These are phyloP conservation scores for Thera obeliscata DNA, from an alignment of 2,888 invertebrate genomes.

Conservation along the genomic window DNA sequence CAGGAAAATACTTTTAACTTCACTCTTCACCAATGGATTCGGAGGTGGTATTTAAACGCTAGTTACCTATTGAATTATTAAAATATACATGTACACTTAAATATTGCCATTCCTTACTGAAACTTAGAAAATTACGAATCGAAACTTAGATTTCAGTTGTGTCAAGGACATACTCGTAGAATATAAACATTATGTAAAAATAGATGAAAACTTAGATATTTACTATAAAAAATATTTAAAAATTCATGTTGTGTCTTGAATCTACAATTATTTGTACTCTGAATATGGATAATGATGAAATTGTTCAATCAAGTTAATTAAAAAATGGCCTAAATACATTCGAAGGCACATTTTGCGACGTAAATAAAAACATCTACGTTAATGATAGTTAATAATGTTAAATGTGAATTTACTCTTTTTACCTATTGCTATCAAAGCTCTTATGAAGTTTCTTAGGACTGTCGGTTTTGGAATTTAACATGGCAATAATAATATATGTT, in stretches of 20 bases:
- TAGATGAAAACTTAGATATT: constrained; percentile 28
- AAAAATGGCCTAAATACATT: constrained; percentile 31
- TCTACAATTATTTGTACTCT: constrained; percentile 15
- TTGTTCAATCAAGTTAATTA: constrained; percentile 20
- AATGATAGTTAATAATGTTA: constrained; percentile 18
- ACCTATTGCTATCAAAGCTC: constrained; percentile 13
- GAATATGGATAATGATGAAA: constrained; percentile 2
- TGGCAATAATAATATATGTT: constrained; percentile 24
- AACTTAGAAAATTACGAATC: constrained; percentile 29
- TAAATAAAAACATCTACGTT: constrained; percentile 13
- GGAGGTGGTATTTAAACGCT: constrained; percentile 48
- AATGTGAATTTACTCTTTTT: constrained; percentile 18
- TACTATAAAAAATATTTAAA: constrained; percentile 18
- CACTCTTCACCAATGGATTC: constrained; percentile 49
- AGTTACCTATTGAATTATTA: constrained; percentile 37
- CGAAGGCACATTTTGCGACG: constrained; percentile 16
- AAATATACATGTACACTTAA: constrained; percentile 27
- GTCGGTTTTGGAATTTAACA: constrained; percentile 10
- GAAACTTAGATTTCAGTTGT: constrained; percentile 42
- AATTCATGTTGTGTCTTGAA: constrained; percentile 27
- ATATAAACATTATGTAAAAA: constrained; percentile 33
- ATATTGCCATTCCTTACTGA: constrained; percentile 26
- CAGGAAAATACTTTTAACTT: constrained; percentile 79
- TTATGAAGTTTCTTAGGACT: constrained; percentile 7
- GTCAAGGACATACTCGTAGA: constrained; percentile 33